Percentiles rank a stretch among this genome's conserved stretches.
These are phyloP conservation scores for Variabilichromis moorii DNA, from an alignment of 2,113 vertebrate genomes.

Conservation along the genomic window DNA sequence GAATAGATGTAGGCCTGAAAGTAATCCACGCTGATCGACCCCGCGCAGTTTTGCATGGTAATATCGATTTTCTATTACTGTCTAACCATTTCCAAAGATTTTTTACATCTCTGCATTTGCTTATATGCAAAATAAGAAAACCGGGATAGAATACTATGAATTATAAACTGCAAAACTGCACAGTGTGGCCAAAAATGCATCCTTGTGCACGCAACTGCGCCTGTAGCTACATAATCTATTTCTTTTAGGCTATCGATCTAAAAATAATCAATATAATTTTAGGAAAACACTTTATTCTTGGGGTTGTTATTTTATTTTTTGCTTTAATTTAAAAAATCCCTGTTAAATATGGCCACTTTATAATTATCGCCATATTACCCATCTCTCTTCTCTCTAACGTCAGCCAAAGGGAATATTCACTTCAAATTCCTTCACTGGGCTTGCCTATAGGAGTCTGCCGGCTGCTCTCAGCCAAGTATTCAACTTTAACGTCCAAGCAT, in stretches of 20 bases:
- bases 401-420: neutral
- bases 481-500: neutral
- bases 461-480: neutral
- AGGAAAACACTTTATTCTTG: neutral
- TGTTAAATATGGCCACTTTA: neutral
- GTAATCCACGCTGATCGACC: slow-evolving; percentile 51
- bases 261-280: neutral
- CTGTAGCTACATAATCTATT: neutral
- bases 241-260: neutral
- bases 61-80: neutral
- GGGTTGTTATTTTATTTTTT: neutral
- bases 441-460: neutral
- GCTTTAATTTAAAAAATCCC: neutral
- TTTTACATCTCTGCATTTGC: neutral
- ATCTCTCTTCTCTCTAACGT: neutral
- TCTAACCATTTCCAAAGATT: neutral
- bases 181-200: neutral
- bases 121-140: neutral
- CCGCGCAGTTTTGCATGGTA: slow-evolving; percentile 4
- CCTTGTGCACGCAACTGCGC: neutral
- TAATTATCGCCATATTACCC: neutral
- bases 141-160: neutral
- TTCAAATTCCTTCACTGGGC: neutral
- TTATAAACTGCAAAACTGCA: neutral
- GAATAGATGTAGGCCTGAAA: slow-evolving; percentile 70